Evolutionary conservation across 2,113 vertebrate species (phyloP).

Genomic region (Syrmaticus mikado): DNA sequence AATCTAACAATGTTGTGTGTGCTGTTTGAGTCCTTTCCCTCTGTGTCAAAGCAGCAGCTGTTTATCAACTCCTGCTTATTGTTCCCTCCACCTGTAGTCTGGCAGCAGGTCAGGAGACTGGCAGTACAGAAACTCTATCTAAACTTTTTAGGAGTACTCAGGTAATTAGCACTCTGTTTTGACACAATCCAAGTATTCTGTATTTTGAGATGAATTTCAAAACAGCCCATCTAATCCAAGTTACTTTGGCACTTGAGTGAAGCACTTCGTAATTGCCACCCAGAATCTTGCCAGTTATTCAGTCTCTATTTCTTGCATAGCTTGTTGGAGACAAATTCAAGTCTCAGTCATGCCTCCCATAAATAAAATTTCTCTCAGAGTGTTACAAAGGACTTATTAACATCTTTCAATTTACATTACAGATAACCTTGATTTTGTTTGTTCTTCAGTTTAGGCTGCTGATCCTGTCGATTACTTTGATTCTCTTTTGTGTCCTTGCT

Average conservation of each 20-base stretch:
- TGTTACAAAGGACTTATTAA: background rate
- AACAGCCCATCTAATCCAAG: conserved; percentile 9
- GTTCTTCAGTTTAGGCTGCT: background rate
- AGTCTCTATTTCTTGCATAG: background rate
- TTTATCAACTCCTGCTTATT: background rate
- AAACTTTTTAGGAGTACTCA: background rate
- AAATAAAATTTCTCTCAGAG: background rate
- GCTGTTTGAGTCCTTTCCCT: background rate
- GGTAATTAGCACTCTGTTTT: conserved; percentile 44
- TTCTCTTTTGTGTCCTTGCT: background rate
- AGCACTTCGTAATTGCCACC: background rate
- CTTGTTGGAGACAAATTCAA: background rate
- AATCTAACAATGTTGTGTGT: background rate
- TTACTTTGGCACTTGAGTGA: background rate
- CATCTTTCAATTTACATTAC: background rate
- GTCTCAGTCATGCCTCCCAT: background rate
- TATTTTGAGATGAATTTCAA: conserved; percentile 14
- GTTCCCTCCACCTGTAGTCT: background rate
- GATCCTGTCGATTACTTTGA: background rate
- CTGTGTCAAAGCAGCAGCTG: background rate
- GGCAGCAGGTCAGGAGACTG: background rate
- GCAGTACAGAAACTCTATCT: background rate
- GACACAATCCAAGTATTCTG: background rate
- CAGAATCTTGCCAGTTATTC: background rate
- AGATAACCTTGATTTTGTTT: background rate